Evolutionary conservation across 1,140 invertebrate genomes (phyloP), one percentile per base, ranked within the genome.

Genomic region (Sinonovacula constricta): DNA sequence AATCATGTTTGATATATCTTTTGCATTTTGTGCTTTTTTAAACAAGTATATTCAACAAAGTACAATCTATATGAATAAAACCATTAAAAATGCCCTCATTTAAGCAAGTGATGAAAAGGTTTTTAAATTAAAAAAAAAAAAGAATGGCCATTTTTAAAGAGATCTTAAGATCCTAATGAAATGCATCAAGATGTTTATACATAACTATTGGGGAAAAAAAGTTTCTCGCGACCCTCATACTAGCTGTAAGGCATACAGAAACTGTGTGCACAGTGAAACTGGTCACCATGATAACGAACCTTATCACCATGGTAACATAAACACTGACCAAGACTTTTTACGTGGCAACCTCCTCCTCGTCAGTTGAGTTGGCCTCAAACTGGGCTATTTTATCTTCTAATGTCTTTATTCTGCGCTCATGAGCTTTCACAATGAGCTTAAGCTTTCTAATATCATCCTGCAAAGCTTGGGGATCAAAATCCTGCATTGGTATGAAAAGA

Each of bases 351-450:
- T 82, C 87, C 62, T 88, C 87, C 53, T 88, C 87, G 15, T 86
- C 87, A 34, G 85, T 77, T n/a, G 71, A 75, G 54, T 81, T 79
- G 14, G 78, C 79, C 67, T 90, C 90, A 83, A 89, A 89, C 67
- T 88, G 83, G 30, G 83, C 63, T 69, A 90, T 76, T 79, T 85
- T 88, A 60, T 90, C 90, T 80, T 91, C 91, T 72, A 91, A 81
- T 10, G 86, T 83, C 86, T 91, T 91, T 77, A 92, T 92, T 67
- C 91, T 82, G 60, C 89, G 85, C 78, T 92, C 91, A 80, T 91
- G 91, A 51, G 90, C 91, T 83, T 91, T 91, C 18, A 91, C 88
- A 71, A 91, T 91, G 68, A 91, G 90, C 87, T 91, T 91, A 81
- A 92, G 82, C 85, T 91, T 91, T 69, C 90, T 84, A 68, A 92